phyloP scores from a whole-genome alignment of 2,797 vertebrate species.

The Parotocinclus haroldoi region DNA sequence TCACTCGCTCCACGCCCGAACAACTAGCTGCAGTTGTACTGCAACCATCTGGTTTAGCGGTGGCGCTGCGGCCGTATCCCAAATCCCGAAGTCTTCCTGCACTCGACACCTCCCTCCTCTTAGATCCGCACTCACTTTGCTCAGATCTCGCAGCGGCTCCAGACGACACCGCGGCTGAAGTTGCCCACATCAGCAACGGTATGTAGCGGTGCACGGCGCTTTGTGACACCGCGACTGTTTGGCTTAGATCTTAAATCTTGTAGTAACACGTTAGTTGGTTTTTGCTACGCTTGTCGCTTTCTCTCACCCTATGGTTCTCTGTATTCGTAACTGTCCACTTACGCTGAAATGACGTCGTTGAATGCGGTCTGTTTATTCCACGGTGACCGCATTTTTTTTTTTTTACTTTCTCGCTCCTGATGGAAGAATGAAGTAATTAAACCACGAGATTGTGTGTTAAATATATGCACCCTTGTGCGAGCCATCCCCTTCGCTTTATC shows the following conservation, averaged over 20 bases:
- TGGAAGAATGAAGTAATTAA: constrained; percentile 7
- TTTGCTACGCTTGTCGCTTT: background rate
- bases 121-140: constrained; percentile 24
- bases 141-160: too few relatives aligned
- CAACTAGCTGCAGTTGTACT: too few relatives aligned
- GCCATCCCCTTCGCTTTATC: constrained; percentile 23
- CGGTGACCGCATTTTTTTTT: constrained; percentile 27
- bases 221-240: too few relatives aligned
- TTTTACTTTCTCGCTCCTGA: background rate
- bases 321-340: too few relatives aligned
- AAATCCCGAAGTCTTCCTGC: constrained; percentile 45
- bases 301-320: constrained; percentile 9
- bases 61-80: constrained; percentile 56
- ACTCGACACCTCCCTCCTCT: constrained; percentile 17
- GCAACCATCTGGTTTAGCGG: too few relatives aligned
- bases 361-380: constrained; percentile 21
- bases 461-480: background rate
- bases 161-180: constrained; percentile 28
- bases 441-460: constrained; percentile 15
- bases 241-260: too few relatives aligned
- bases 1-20: too few relatives aligned
- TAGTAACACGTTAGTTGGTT: too few relatives aligned
- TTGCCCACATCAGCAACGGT: constrained; percentile 42
- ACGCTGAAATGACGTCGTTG: constrained; percentile 28
- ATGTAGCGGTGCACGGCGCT: constrained; percentile 38